Conservation (phyloP, 1,140 invertebrate species). For the Patella vulgata region DNA sequence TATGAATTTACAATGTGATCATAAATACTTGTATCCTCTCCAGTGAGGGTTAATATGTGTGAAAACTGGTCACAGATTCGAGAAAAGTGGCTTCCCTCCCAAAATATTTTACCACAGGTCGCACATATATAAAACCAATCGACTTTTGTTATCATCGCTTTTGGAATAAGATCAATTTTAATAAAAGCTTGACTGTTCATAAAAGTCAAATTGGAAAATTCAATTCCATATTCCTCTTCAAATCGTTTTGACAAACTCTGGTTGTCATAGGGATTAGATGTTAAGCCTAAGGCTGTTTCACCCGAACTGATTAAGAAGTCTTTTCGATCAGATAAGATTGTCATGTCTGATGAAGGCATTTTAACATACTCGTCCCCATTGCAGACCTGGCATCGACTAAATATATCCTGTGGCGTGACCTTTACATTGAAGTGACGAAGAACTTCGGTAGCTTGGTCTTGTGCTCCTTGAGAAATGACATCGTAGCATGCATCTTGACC, state of each 20-base stretch:
- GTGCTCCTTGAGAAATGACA: conserved; percentile 66
- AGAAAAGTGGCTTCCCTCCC: conserved; percentile 73
- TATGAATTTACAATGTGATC: too few relatives aligned
- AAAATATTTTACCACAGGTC: conserved; percentile 75
- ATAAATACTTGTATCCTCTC: too few relatives aligned
- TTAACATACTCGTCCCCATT: conserved; percentile 69
- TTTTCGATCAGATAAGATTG: conserved; percentile 27
- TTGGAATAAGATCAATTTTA: conserved; percentile 69
- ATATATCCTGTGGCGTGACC: conserved; percentile 73
- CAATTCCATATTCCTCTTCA: conserved; percentile 38
- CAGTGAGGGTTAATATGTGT: conserved; percentile 46
- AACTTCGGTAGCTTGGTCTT: conserved; percentile 73
- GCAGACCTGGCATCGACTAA: conserved; percentile 74
- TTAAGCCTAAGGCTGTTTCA: neutral
- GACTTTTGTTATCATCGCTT: conserved; percentile 67
- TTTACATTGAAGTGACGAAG: conserved; percentile 73
- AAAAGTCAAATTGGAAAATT: conserved; percentile 39
- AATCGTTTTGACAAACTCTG: neutral
- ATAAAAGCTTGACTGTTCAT: conserved; percentile 54
- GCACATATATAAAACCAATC: conserved; percentile 73
- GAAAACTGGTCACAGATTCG: conserved; percentile 60
- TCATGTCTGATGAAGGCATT: conserved; percentile 67
- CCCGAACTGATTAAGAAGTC: neutral
- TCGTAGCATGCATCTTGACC: conserved; percentile 67
- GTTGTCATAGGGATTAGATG: neutral